Evolutionary conservation across 2,888 invertebrate genomes (phyloP).

Genomic region (Amorpha juglandis): DNA sequence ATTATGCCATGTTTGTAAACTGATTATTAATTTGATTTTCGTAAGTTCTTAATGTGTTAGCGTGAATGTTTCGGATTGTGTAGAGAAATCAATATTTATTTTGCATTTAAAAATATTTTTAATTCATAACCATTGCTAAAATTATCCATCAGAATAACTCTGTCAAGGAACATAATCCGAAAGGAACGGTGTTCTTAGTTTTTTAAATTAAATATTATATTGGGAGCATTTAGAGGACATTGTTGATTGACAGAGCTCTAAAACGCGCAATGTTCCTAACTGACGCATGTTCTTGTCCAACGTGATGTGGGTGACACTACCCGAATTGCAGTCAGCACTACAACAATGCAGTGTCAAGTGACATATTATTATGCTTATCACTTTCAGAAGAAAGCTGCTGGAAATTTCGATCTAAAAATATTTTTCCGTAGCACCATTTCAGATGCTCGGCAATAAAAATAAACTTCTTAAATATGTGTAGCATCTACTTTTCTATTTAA

Average conservation of each 20-base stretch:
- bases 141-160: no score
- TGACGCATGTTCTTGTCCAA: not conserved
- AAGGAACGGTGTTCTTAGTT: not conserved
- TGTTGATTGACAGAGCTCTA: conserved; percentile 3
- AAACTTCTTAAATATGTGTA: not conserved
- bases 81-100: not conserved
- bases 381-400: not conserved
- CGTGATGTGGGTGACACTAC: not conserved
- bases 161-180: no score
- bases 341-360: not conserved
- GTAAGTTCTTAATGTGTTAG: not conserved
- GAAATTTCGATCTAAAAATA: not conserved
- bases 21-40: not conserved
- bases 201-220: not conserved
- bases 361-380: not conserved
- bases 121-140: not conserved
- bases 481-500: no score
- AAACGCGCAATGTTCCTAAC: not conserved
- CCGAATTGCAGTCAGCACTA: not conserved
- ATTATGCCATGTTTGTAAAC: conserved; percentile 28
- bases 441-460: not conserved
- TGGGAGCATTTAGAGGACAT: not conserved
- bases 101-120: not conserved
- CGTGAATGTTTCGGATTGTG: not conserved
- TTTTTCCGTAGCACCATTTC: no score